Evolutionary conservation across 2,888 invertebrate species (phyloP).

Genomic region (Parnassius apollo): DNA sequence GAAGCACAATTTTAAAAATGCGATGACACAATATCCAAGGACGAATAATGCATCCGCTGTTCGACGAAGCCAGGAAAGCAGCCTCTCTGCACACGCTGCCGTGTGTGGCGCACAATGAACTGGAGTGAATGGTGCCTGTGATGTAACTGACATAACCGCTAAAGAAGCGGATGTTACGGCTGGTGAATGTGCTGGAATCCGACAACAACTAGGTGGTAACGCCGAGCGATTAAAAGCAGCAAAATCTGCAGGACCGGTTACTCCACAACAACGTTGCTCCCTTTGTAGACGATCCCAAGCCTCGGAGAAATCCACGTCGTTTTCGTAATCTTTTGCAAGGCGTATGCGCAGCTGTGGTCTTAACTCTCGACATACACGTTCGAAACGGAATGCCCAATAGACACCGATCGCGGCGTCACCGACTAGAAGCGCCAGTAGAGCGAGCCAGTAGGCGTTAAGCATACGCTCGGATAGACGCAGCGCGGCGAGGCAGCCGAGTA

Average conservation of each 20-base stretch:
- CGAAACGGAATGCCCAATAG: conserved; percentile 91
- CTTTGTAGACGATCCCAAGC: conserved; percentile 89
- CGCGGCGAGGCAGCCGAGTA: conserved; percentile 91
- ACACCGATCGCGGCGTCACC: conserved; percentile 92
- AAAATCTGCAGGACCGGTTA: conserved; percentile 82
- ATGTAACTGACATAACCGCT: conserved; percentile 57
- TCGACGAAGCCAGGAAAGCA: conserved; percentile 87
- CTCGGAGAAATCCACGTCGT: conserved; percentile 86
- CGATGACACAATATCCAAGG: conserved; percentile 92
- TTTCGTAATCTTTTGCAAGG: conserved; percentile 86
- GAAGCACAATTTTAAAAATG: conserved; percentile 94
- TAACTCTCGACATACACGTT: conserved; percentile 87
- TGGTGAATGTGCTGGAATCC: conserved; percentile 63
- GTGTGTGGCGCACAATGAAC: conserved; percentile 73
- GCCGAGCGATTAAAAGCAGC: conserved; percentile 67
- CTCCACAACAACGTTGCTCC: conserved; percentile 90
- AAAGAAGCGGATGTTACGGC: conserved; percentile 77
- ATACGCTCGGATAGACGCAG: conserved; percentile 89
- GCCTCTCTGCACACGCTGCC: conserved; percentile 86
- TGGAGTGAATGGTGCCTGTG: conserved; percentile 60
- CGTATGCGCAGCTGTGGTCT: conserved; percentile 84
- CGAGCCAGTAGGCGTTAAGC: conserved; percentile 91
- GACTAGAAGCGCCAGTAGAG: conserved; percentile 88
- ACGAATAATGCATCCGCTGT: conserved; percentile 91
- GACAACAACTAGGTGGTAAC: conserved; percentile 72